Base-by-base conservation (phyloP, 2,888 invertebrate species). In the Pollenia amentaria region DNA sequence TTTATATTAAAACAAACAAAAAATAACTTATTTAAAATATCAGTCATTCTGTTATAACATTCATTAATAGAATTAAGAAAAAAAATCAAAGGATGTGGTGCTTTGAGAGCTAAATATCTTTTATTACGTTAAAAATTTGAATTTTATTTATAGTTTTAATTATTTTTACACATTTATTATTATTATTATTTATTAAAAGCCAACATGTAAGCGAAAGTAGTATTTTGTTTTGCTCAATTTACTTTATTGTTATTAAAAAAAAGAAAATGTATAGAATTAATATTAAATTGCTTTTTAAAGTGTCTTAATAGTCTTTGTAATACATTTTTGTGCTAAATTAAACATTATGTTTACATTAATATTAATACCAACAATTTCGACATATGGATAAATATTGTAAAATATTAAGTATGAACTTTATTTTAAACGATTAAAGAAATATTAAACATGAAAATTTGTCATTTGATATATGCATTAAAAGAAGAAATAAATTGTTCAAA, bases 31-130 rank as follows among this genome's bases (percentile, higher is more conserved):
- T 62, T 65, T 69, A 7, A 70, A 77, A 83, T 72, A 78, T 87
- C 80, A 80, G 87, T 84, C 84, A 84, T 87, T 77, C 77, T 87
- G 83, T 87, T 84, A 84, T 48, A 85, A 67, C 48, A 84, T 80
- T 72, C 72, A 81, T 77, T 29, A 67, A 62, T 65, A 73, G 29
- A 29, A 69, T 46, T 76, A 76, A 72, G 76, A 65, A 80, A 76
- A 76, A 73, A 16, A 69, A 72, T 62, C 42, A 62, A 53, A 72
- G 62, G 53, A 69, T 62, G 76, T 62, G 77, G 73, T 84, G 83
- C 79, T 83, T 83, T 72, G 40, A 73, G 40, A 80, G 86, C 76
- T 77, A 57, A 86, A 62, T 83, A 57, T 65, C 65, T 70, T 82
- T 29, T 64, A 72, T 76, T 67, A 80, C 29, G 80, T 84, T 84